Evolutionary conservation across 2,113 vertebrate species (phyloP), one percentile per base, ranked within the genome.

Genomic region (Brevimyrus niger): DNA sequence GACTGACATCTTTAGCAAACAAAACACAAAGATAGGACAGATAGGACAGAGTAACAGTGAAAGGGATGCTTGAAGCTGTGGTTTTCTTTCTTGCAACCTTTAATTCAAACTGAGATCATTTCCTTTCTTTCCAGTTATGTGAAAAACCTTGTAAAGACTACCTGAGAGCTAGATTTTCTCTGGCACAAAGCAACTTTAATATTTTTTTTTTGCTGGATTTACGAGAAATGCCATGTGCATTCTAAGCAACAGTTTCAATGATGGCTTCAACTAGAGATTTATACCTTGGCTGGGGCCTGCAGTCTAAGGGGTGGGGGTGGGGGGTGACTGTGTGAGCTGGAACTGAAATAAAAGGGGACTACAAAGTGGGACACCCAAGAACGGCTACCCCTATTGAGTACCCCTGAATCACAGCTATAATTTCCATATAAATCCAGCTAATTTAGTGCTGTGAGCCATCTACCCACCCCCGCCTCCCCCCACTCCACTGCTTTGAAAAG

Each of bases 341-440:
- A 82, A 88, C 89, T 91, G 91, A 85, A 92, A 94, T 93, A 93
- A 91, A 93, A 87, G 88, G 50, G 44, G 88, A 88, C 87, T 90
- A 90, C 87, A 90, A 92, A 91, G 82, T 91, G 90, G 90, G 92
- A 90, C 55, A 76, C 13, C 92, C 93, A 95, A 93, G 93, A 93
- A 92, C 84, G 84, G 90, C 85, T 87, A 89, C 92, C 90, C 50
- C 92, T 83, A 92, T 95, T 94, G 93, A 95, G 83, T 76, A 86
- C 84, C 65, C 89, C 82, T 92, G 90, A 93, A 93, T 94, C 94
- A 94, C 91, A 90, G 92, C 92, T 90, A 93, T 94, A 92, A 92
- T 94, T 94, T 93, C 93, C 92, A 95, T 93, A 90, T 94, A 93
- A 95, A 96, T 94, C 94, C 93, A 90, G 93, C 92, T 93, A 89